phyloP scores from a whole-genome alignment of 1,140 invertebrate species.

The Drosophila sproati region DNA sequence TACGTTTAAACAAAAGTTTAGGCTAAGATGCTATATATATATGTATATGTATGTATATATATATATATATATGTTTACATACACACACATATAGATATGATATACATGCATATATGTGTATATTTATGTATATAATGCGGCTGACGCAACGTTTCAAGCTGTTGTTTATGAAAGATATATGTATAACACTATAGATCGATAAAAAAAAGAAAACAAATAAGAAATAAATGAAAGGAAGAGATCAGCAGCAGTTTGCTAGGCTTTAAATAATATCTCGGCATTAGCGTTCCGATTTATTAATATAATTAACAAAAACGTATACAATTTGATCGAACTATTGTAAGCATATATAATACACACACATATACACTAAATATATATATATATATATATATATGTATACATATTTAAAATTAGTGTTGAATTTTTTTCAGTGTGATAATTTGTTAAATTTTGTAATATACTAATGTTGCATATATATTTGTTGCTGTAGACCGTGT shows the following conservation, averaged over 20 bases:
- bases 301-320: conserved; percentile 54
- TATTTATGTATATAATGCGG: conserved; percentile 29
- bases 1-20: conserved; percentile 42
- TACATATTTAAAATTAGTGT: conserved; percentile 74
- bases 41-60: conserved; percentile 57
- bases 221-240: background rate
- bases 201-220: conserved; percentile 34
- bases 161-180: conserved; percentile 70
- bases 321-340: conserved; percentile 61
- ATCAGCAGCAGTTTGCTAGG: conserved; percentile 65
- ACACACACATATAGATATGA: conserved; percentile 14
- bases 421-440: conserved; percentile 83
- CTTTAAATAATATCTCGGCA: conserved; percentile 59
- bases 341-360: conserved; percentile 34
- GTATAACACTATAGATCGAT: conserved; percentile 48
- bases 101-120: conserved; percentile 18
- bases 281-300: conserved; percentile 33
- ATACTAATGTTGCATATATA: conserved; percentile 72
- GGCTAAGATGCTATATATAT: conserved; percentile 49
- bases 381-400: conserved; percentile 36
- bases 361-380: conserved; percentile 35
- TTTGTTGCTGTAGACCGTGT: conserved; percentile 60
- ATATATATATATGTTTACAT: conserved; percentile 20
- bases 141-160: conserved; percentile 61
- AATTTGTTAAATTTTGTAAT: conserved; percentile 79